Evolutionary conservation across 1,140 invertebrate genomes (phyloP).

Genomic region (Bursaphelenchus mucronatus): DNA sequence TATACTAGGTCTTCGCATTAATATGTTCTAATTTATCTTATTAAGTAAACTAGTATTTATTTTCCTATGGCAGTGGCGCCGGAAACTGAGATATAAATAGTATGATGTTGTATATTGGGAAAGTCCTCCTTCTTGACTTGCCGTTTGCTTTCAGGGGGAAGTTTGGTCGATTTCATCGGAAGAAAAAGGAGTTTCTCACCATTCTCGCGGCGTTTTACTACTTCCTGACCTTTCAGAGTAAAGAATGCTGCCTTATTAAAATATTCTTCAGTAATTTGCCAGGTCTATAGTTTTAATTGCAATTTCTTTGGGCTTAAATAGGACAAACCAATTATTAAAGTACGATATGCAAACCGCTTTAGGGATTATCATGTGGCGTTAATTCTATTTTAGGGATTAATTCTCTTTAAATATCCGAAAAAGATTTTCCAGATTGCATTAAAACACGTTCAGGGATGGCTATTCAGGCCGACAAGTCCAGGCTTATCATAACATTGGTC

Average conservation of each 20-base stretch:
- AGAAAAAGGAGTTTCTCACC: too few relatives aligned
- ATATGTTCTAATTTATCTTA: conserved; percentile 7
- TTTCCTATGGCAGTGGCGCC: conserved; percentile 1
- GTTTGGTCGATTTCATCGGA: conserved; percentile 3
- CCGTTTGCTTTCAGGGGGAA: neutral
- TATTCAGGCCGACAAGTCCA: too few relatives aligned
- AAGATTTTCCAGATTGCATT: conserved; percentile 14
- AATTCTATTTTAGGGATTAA: neutral
- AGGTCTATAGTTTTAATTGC: too few relatives aligned
- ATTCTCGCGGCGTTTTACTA: too few relatives aligned
- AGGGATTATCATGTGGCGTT: neutral
- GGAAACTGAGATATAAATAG: neutral
- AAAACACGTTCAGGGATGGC: conserved; percentile 17
- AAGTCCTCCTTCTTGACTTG: neutral
- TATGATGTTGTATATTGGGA: neutral
- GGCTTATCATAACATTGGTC: neutral
- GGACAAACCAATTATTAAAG: neutral
- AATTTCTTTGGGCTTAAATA: neutral
- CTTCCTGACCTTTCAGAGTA: too few relatives aligned
- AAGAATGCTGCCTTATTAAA: too few relatives aligned
- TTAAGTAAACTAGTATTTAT: neutral
- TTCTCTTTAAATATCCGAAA: neutral
- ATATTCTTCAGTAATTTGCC: too few relatives aligned
- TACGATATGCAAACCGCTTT: neutral
- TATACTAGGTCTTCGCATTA: conserved; percentile 22